Evolutionary conservation across 2,113 vertebrate species (phyloP).

Genomic region (Rhinogobius similis): DNA sequence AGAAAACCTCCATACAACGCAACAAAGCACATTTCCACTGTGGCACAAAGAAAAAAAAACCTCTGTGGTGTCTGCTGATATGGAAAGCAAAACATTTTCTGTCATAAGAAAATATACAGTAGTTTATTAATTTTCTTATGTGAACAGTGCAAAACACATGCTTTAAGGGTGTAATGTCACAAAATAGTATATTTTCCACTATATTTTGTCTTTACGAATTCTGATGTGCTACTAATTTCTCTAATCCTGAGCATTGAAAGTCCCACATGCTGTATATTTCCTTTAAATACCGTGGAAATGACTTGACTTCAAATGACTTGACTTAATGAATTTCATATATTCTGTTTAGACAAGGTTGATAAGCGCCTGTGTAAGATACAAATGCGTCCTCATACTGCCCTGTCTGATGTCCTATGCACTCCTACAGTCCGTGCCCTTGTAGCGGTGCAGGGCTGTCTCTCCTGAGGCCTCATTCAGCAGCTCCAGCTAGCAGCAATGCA

Average conservation of each 20-base stretch:
- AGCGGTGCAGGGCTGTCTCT: conserved; percentile 32
- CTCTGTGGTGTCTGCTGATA: background rate
- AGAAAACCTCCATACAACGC: background rate
- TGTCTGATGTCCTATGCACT: background rate
- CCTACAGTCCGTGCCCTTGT: conserved; percentile 32
- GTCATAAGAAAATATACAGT: too few species aligned
- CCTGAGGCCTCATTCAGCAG: conserved; percentile 49
- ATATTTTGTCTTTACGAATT: too few species aligned
- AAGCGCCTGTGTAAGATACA: background rate
- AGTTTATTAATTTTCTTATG: too few species aligned
- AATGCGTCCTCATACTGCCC: background rate
- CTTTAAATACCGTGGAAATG: too few species aligned
- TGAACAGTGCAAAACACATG: too few species aligned
- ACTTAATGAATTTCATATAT: too few species aligned
- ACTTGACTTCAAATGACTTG: too few species aligned
- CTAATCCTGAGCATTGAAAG: too few species aligned
- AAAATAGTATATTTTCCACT: too few species aligned
- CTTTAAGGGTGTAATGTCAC: too few species aligned
- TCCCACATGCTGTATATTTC: too few species aligned
- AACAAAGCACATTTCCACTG: background rate
- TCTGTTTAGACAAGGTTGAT: background rate
- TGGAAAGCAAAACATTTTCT: background rate
- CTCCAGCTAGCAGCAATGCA: conserved; percentile 58
- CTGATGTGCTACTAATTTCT: too few species aligned
- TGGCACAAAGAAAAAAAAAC: background rate